Percentiles rank a stretch among this genome's conserved stretches.
These are phyloP conservation scores for Megaleporinus macrocephalus DNA, from an alignment of 2,113 vertebrate species.

Conservation along the genomic window DNA sequence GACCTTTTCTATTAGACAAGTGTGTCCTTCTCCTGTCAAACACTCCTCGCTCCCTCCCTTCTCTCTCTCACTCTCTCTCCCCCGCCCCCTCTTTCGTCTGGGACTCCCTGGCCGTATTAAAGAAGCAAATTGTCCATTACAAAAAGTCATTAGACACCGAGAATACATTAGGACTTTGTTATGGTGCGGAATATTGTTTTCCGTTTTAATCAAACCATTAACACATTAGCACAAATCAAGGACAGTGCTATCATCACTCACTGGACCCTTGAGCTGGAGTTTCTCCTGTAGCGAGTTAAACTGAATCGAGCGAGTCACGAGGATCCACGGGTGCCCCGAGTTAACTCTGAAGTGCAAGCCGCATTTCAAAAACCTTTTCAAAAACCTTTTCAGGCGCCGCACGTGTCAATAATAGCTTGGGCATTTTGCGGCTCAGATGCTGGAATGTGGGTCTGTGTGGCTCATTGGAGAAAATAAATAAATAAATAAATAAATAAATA, in stretches of 20 bases:
- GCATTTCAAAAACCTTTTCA: background rate
- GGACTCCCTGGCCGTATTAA: conserved; percentile 57
- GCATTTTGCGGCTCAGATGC: background rate
- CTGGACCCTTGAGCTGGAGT: conserved; percentile 34
- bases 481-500: no score
- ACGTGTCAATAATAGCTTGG: background rate
- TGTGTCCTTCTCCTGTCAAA: conserved; percentile 37
- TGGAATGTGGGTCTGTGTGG: background rate
- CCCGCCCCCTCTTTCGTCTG: conserved; percentile 28
- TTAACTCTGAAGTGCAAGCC: conserved; percentile 2
- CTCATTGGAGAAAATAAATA: background rate
- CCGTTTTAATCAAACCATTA: conserved; percentile 60
- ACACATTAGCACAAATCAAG: conserved; percentile 56
- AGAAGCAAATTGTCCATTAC: conserved; percentile 62
- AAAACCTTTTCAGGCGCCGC: background rate
- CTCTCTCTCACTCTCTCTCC: background rate
- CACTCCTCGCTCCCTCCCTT: background rate
- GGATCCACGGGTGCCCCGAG: background rate
- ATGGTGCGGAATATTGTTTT: conserved; percentile 59
- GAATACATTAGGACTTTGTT: conserved; percentile 62
- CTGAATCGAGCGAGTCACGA: conserved; percentile 30
- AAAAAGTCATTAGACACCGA: conserved; percentile 59
- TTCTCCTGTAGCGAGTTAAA: conserved; percentile 35
- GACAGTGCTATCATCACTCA: conserved; percentile 48
- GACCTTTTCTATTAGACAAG: conserved; percentile 45